Evolutionary conservation across 2,888 invertebrate genomes (phyloP), one percentile per base, ranked within the genome.

Genomic region (Drosophila peninsularis): DNA sequence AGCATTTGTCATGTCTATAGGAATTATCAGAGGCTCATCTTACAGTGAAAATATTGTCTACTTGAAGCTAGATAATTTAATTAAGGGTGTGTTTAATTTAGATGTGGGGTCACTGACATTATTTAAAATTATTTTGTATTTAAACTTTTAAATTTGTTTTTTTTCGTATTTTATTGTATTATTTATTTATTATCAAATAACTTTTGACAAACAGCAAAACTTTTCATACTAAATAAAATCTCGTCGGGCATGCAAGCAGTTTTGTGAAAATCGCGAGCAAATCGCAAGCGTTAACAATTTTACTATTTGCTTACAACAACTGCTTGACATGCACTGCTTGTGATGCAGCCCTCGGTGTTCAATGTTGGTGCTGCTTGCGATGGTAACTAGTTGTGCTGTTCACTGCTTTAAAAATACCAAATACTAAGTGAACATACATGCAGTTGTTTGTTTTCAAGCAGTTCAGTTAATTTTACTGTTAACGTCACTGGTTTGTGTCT

Each of bases 1-100:
- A 54, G 57, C 72, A 78, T 77, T 73, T 74, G 69, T 63, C 80
- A 80, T 77, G 76, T 76, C 73, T 82, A 77, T 81, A 78, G 74
- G 75, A 81, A 80, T 81, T 78, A 82, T 73, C 78, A 56, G 71
- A 54, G 79, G 75, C 65, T 77, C 68, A 71, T 55, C 64, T 75
- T 67, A 62, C 64, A 50, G 36, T 7, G 41, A 39, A 32, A 14
- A 57, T 21, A 47, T 24, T 30, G 41, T 47, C 54, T 52, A 11
- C 42, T n/a, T 32, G 11, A 61, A 54, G 44, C 62, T 56, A 36
- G 30, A 62, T 2, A 1, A 34, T 17, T 30, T 27, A 6, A 13
- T 24, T 49, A 17, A 11, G 21, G 14, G 14, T 3, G 11, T 11
- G 1, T 47, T 17, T 30, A 10, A 5, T 6, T 11, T 2, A n/a